Evolutionary conservation across 2,113 vertebrate species (phyloP).

Genomic region (Redunca redunca): DNA sequence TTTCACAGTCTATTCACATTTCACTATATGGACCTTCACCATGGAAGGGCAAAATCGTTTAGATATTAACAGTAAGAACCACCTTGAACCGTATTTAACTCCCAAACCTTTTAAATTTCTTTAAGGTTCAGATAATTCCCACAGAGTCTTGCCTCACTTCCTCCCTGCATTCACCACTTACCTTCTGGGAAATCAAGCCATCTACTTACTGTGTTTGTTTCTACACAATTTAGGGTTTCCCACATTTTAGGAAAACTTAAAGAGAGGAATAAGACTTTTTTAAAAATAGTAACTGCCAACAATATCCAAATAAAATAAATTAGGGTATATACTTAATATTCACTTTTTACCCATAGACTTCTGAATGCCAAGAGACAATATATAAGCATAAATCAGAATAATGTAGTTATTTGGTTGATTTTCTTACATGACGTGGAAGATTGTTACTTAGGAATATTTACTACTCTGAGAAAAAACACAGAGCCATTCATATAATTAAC

Average conservation of each 20-base stretch:
- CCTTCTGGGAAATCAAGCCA: slow-evolving; percentile 61
- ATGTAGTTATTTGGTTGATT: neutral
- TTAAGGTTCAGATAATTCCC: slow-evolving; percentile 62
- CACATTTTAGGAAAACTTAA: slow-evolving; percentile 42
- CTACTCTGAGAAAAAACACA: neutral
- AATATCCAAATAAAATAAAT: neutral
- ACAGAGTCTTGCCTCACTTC: slow-evolving; percentile 49
- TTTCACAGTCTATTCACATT: slow-evolving; percentile 52
- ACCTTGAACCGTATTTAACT: slow-evolving; percentile 66
- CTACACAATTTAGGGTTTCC: slow-evolving; percentile 17
- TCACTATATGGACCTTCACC: slow-evolving; percentile 47
- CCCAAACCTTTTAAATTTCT: slow-evolving; percentile 64
- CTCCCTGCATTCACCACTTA: neutral
- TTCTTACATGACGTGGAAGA: neutral
- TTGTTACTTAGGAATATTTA: neutral
- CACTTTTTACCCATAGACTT: neutral
- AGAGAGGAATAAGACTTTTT: slow-evolving; percentile 16
- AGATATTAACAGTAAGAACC: slow-evolving; percentile 53
- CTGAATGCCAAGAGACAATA: neutral
- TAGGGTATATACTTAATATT: neutral
- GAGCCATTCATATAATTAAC: neutral
- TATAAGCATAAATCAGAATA: neutral
- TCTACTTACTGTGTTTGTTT: slow-evolving; percentile 28
- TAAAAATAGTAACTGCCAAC: neutral
- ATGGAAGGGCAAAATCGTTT: slow-evolving; percentile 54